phyloP scores from a whole-genome alignment of 2,888 invertebrate genomes.

The Agapostemon virescens region DNA sequence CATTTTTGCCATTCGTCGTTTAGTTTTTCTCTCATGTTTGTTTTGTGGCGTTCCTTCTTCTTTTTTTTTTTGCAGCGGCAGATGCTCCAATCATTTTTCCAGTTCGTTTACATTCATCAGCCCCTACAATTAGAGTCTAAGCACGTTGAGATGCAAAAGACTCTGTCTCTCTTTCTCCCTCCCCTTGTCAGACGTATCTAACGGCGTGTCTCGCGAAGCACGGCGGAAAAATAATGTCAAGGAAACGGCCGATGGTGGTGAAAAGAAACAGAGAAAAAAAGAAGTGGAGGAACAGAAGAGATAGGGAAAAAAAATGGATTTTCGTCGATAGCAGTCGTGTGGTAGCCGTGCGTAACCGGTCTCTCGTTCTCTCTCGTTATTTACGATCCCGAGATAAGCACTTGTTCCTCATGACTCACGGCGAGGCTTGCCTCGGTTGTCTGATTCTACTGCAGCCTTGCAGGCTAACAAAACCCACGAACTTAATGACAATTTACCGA shows the following conservation, averaged over 20 bases:
- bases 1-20: not conserved
- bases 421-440: constrained; percentile 4
- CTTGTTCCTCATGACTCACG: constrained; percentile 47
- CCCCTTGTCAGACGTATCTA: not conserved
- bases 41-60: not conserved
- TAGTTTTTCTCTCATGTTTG: not conserved
- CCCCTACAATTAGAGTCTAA: not conserved
- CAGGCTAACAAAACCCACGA: not conserved
- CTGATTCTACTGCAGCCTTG: not conserved
- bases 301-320: constrained; percentile 38
- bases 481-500: not conserved
- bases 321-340: constrained; percentile 14
- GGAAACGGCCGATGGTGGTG: not conserved
- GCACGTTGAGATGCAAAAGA: not conserved
- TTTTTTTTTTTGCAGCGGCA: too few relatives aligned
- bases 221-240: constrained; percentile 42
- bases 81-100: not conserved
- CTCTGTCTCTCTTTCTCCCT: not conserved
- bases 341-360: constrained; percentile 6
- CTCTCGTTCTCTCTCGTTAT: constrained; percentile 28
- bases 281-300: too few relatives aligned
- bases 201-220: not conserved
- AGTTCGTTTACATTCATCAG: constrained; percentile 3
- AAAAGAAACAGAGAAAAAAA: constrained; percentile 21
- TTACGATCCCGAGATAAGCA: constrained; percentile 51